Percentiles rank a stretch among this genome's conserved stretches.
Evolutionary conservation across 2,888 invertebrate species (phyloP).

Genomic region (Incurvaria masculella): DNA sequence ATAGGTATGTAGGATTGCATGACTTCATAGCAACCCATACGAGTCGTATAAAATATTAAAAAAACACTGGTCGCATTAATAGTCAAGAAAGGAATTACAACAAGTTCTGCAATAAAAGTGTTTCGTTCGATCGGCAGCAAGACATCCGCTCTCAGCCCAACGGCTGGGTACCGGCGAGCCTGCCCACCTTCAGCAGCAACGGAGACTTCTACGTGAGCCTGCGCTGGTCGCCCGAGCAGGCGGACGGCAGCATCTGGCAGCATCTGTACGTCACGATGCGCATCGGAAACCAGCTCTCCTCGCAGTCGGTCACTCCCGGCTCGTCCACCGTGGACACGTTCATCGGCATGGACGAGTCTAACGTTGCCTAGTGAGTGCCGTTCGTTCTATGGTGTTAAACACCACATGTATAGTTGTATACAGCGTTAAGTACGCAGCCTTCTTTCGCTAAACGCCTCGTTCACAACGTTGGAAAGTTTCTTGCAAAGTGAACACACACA

Average conservation of each 20-base stretch:
- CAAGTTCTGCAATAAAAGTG: not conserved
- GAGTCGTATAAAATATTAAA: no score
- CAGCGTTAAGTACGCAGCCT: no score
- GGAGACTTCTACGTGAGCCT: conserved; percentile 43
- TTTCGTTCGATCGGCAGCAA: conserved; percentile 26
- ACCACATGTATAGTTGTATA: no score
- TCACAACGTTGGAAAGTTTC: no score
- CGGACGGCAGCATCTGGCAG: conserved; percentile 50
- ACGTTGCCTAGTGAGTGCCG: conserved; percentile 33
- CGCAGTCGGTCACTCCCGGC: conserved; percentile 51
- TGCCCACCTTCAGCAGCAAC: conserved; percentile 51
- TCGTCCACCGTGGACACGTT: conserved; percentile 59
- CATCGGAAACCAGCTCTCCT: conserved; percentile 26
- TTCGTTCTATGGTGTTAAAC: no score
- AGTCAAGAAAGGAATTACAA: not conserved
- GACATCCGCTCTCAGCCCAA: conserved; percentile 50
- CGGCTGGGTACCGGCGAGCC: conserved; percentile 68
- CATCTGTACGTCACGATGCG: conserved; percentile 38
- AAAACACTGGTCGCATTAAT: no score
- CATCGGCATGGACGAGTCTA: conserved; percentile 49
- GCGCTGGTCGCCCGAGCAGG: conserved; percentile 36
- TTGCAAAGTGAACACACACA: no score
- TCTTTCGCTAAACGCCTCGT: no score
- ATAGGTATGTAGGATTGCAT: no score
- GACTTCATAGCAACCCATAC: no score